Evolutionary conservation across 2,797 vertebrate genomes (phyloP), one percentile per base, ranked within the genome.

Genomic region (Lateolabrax maculatus): DNA sequence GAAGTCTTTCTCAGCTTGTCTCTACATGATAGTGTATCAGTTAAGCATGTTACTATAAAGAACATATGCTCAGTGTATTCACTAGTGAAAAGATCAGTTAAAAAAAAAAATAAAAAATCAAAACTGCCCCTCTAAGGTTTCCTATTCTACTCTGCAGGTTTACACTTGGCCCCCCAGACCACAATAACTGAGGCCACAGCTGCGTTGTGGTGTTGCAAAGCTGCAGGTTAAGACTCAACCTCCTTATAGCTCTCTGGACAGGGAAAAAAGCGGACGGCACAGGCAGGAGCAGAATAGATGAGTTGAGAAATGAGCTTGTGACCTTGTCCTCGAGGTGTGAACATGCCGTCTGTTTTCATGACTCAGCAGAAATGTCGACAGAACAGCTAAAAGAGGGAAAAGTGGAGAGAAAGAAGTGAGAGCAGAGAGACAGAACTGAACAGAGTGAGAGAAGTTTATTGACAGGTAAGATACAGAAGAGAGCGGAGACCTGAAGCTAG

Each of bases 371-470:
- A 64, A 61, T 2, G 19, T 11, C 25, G 58, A 67, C 39, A 58
- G 75, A 68, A 34, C 27, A 85, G 75, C 55, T 72, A 27, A 41
- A 34, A 57, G 65, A 75, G 31, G 31, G 34, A 78, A 71, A 63
- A 94, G 93, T 92, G 57, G 43, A 79, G 77, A 87, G 77, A 29
- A 80, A 83, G 82, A 94, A 96, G 84, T 37, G 83, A 96, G 95
- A 96, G 96, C 94, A 96, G 95, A 97, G 94, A 97, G 95, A 95
- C 95, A 96, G 95, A 96, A 41, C 93, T 95, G 96, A 96, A 94
- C 96, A 96, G 94, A 97, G 96, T 95, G 96, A 96, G 95, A 96
- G 96, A 95, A 95, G 96, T 99, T 99, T 99, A 99, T 99, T 99
- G 94, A 84, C 27, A 84, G 96, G 94, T 96, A 95, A 97, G 96